Evolutionary conservation across 2,797 vertebrate genomes (phyloP).

Genomic region (Cercopithecus petaurista): DNA sequence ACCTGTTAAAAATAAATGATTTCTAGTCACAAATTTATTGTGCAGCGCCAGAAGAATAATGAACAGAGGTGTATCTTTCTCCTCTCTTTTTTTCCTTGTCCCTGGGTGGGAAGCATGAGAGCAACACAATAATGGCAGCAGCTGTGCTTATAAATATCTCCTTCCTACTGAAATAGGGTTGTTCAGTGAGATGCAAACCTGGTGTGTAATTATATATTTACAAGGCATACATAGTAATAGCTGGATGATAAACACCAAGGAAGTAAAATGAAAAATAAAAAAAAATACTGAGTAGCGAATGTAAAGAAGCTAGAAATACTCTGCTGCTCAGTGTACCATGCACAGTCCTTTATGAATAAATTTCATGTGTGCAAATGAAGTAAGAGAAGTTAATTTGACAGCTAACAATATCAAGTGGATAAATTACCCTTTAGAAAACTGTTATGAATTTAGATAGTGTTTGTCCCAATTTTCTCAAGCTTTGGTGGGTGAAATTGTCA

Average conservation of each 20-base stretch:
- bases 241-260: constrained; percentile 29
- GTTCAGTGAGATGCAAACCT: constrained; percentile 19
- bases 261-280: constrained; percentile 22
- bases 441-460: neutral
- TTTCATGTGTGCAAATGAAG: constrained; percentile 29
- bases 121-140: neutral
- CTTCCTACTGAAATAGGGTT: neutral
- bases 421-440: constrained; percentile 20
- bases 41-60: constrained; percentile 30
- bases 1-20: neutral
- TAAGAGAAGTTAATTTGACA: constrained; percentile 57
- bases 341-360: constrained; percentile 36
- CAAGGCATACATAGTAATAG: constrained; percentile 44
- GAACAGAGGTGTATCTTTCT: neutral
- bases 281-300: neutral
- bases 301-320: constrained; percentile 24
- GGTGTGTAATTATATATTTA: constrained; percentile 60
- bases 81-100: neutral
- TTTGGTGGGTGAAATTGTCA: neutral
- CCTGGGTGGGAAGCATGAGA: neutral
- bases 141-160: constrained; percentile 4
- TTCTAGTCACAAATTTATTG: constrained; percentile 11
- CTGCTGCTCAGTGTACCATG: constrained; percentile 13
- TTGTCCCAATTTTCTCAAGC: neutral
- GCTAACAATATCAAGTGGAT: constrained; percentile 35